Conservation (phyloP, 2,888 invertebrate genomes). For the Linnaemya tessellans region DNA sequence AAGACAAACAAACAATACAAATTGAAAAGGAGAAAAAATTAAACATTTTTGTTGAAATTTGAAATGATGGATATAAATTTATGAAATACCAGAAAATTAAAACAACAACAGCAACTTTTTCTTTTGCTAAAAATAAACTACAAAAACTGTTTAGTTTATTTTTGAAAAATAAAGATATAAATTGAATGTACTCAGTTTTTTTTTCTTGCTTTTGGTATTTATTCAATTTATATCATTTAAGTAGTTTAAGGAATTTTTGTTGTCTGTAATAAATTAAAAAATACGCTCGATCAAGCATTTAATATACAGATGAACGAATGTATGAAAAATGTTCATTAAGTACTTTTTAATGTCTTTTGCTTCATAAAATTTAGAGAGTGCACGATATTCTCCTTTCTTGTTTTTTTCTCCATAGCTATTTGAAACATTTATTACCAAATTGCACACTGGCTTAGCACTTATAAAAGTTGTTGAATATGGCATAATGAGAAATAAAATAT, state of each 20-base stretch:
- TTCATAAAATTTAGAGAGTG: constrained; percentile 29
- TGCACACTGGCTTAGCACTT: constrained; percentile 4
- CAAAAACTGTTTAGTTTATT: constrained; percentile 38
- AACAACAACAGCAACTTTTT: neutral
- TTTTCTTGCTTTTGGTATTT: constrained; percentile 13
- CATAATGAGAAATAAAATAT: neutral
- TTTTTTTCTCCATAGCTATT: neutral
- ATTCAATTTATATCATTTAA: constrained; percentile 55
- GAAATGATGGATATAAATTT: constrained; percentile 66
- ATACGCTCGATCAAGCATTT: constrained; percentile 60
- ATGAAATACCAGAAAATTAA: constrained; percentile 42
- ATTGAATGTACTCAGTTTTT: constrained; percentile 34
- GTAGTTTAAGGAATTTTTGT: constrained; percentile 35
- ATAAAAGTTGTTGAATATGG: constrained; percentile 18
- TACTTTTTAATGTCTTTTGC: constrained; percentile 34
- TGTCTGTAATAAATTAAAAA: constrained; percentile 60
- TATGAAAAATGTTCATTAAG: constrained; percentile 45
- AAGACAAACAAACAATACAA: constrained; percentile 55
- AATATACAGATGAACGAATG: constrained; percentile 32
- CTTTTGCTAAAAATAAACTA: constrained; percentile 66
- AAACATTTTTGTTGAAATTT: constrained; percentile 56
- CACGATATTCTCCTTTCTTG: neutral
- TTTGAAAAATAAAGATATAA: constrained; percentile 25
- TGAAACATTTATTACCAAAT: neutral
- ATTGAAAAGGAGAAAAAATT: constrained; percentile 14